phyloP scores from a whole-genome alignment of 2,888 invertebrate species.

The Eledone cirrhosa region DNA sequence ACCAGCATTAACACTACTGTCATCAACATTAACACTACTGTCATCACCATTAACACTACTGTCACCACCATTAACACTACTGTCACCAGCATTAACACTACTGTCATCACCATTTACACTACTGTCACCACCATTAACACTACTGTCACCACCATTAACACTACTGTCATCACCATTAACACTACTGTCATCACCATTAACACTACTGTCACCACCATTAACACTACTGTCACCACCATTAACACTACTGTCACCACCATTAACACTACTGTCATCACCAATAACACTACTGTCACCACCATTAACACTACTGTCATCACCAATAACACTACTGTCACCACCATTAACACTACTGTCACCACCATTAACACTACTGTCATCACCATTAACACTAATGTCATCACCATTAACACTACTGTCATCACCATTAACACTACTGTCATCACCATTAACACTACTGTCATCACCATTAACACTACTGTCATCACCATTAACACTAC shows the following conservation, averaged over 20 bases:
- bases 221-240: neutral
- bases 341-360: neutral
- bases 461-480: too few species aligned
- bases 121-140: neutral
- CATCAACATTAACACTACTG: slow-evolving; percentile 7
- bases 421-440: too few species aligned
- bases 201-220: neutral
- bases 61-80: neutral
- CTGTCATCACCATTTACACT: neutral
- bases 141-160: too few species aligned
- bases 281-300: neutral
- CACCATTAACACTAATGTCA: too few species aligned
- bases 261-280: neutral
- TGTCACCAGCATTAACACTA: neutral
- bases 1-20: slow-evolving; percentile 6
- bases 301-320: neutral
- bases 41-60: slow-evolving; percentile 3
- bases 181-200: neutral
- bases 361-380: neutral
- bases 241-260: neutral
- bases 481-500: too few species aligned
- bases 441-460: too few species aligned
- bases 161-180: neutral
- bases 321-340: neutral
- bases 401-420: too few species aligned